These are phyloP conservation scores for Bradypodion ventrale DNA, from an alignment of 2,797 vertebrate species.

Conservation along the genomic window DNA sequence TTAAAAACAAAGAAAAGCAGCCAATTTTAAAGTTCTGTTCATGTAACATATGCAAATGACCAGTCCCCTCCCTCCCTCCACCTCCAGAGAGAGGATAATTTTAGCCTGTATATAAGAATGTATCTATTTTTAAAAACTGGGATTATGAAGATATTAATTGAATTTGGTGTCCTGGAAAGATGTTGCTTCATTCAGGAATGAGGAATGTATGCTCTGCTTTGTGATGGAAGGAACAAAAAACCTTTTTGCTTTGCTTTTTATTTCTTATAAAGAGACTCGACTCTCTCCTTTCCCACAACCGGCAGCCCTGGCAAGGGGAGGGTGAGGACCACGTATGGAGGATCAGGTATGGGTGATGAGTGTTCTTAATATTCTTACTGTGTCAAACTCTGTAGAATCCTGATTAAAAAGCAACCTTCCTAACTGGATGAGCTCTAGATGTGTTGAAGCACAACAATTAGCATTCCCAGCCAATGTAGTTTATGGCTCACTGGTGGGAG, in stretches of 20 bases:
- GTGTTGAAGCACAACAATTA: neutral
- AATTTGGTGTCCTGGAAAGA: conserved; percentile 9
- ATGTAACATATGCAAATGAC: neutral
- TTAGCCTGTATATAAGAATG: neutral
- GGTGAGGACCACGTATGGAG: too few species aligned
- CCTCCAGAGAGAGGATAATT: neutral
- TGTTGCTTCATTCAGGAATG: neutral
- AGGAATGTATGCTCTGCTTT: conserved; percentile 6
- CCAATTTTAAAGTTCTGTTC: neutral
- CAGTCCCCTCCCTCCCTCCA: neutral
- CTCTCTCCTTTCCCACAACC: too few species aligned
- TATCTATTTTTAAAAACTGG: conserved; percentile 21
- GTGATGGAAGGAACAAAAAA: conserved; percentile 8
- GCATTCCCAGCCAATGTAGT: neutral
- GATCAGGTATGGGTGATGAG: neutral
- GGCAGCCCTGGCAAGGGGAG: too few species aligned
- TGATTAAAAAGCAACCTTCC: neutral
- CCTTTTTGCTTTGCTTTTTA: conserved; percentile 2
- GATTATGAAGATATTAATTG: conserved; percentile 5
- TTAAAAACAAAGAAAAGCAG: neutral
- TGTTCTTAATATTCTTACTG: neutral
- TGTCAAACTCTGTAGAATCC: neutral
- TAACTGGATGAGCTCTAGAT: neutral
- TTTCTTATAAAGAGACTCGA: conserved; percentile 7
- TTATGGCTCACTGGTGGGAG: neutral